Conservation (phyloP, 2,113 vertebrate genomes). For the Brachypodius melanocephalos region DNA sequence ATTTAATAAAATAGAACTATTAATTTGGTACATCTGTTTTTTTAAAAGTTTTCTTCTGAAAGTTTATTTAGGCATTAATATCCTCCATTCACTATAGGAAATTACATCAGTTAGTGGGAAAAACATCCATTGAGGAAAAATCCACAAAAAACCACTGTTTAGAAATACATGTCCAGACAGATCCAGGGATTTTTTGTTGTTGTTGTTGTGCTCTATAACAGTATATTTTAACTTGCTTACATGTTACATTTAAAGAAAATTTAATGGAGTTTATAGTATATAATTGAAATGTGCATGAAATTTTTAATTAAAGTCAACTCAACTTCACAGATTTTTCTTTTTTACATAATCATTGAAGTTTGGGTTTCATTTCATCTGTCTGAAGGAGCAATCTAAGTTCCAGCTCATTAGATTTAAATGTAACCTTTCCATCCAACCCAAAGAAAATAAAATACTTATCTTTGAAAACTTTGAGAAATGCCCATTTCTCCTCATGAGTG, state of each 20-base stretch:
- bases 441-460: background rate
- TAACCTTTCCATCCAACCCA: background rate
- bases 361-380: background rate
- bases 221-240: background rate
- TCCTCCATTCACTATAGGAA: background rate
- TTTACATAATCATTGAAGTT: background rate
- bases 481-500: background rate
- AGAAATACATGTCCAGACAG: background rate
- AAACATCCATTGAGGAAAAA: background rate
- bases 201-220: background rate
- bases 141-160: background rate
- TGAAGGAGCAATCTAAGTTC: background rate
- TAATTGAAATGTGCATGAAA: accelerated
- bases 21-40: background rate
- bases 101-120: background rate
- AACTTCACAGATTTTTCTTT: background rate
- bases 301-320: background rate
- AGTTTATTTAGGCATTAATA: background rate
- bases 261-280: background rate
- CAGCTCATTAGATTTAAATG: background rate
- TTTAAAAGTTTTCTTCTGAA: background rate
- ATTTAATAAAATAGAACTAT: background rate
- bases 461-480: background rate
- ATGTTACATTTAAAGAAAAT: background rate
- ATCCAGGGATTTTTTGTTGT: background rate